Evolutionary conservation across 1,140 invertebrate genomes (phyloP), one percentile per base, ranked within the genome.

Genomic region (Daktulosphaira vitifoliae): DNA sequence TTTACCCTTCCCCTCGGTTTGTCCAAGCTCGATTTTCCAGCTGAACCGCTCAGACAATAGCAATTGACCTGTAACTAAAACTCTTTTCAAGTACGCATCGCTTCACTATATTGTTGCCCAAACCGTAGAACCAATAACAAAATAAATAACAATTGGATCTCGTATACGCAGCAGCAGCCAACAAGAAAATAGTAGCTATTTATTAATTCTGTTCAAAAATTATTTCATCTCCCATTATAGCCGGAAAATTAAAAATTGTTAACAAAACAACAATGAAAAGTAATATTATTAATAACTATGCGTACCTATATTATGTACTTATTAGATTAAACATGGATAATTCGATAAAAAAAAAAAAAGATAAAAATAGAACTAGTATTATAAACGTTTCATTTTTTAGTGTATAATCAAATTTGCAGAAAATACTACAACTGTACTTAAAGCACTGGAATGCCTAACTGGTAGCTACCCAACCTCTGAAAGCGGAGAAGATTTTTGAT

Each of bases 21-120:
- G 18, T 26, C 16, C 13, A 16, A 62, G 33, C n/a, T 16, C 42
- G 56, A 62, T 62, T 62, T 62, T 62, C 56, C 56, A 33, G 56
- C 56, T 62, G 56, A 62, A 62, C 56, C 56, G 42, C 25, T 62
- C 25, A 4, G 42, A 62, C 56, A 62, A 48, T 62, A 62, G 18
- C 56, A 62, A 62, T 62, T 62, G 56, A 62, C 56, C 56, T 62
- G 56, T 62, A 62, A 62, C 56, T 39, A 29, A 62, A 62, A 33
- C 26, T 48, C 25, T 48, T 48, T 48, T 62, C 42, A 29, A 62
- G 42, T 48, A 59, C 56, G 25, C 56, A 46, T 56, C 38, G 53
- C 18, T 33, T 26, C 15, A 9, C 5, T 11, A 39, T n/a, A 29
- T 48, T 62, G 42, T 62, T 33, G 9, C 42, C 26, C 39, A 33